Conservation (phyloP, 2,797 vertebrate species). For the Thaleichthys pacificus region DNA sequence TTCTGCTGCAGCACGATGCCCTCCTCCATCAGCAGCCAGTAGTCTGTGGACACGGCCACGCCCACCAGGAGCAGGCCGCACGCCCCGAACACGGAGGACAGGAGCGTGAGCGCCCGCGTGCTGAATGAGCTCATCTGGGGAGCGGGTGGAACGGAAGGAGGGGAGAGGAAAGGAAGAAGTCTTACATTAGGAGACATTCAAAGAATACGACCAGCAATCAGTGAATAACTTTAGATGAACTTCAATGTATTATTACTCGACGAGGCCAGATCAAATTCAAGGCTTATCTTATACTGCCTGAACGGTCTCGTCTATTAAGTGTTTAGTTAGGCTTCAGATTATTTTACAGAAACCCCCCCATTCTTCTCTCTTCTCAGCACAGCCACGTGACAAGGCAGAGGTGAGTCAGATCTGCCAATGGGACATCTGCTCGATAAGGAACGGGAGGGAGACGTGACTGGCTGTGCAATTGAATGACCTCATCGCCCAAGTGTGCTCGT, state of each 20-base stretch:
- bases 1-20: slow-evolving; percentile 87
- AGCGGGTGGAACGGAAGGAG: background rate
- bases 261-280: too few relatives aligned
- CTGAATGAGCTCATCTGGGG: slow-evolving; percentile 86
- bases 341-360: too few relatives aligned
- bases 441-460: background rate
- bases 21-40: slow-evolving; percentile 92
- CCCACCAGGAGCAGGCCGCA: slow-evolving; percentile 86
- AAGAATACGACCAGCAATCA: too few relatives aligned
- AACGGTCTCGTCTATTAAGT: too few relatives aligned
- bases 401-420: background rate
- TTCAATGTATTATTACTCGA: too few relatives aligned
- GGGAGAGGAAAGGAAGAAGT: background rate
- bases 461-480: background rate
- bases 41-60: slow-evolving; percentile 88
- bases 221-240: too few relatives aligned
- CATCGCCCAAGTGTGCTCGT: background rate
- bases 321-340: too few relatives aligned
- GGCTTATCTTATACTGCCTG: too few relatives aligned
- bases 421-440: background rate
- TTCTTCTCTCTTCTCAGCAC: too few relatives aligned
- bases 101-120: slow-evolving; percentile 85
- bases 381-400: background rate
- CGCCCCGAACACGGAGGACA: slow-evolving; percentile 86
- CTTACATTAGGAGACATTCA: too few relatives aligned